phyloP scores from a whole-genome alignment of 1,140 invertebrate genomes.

The Neodiprion fabricii region DNA sequence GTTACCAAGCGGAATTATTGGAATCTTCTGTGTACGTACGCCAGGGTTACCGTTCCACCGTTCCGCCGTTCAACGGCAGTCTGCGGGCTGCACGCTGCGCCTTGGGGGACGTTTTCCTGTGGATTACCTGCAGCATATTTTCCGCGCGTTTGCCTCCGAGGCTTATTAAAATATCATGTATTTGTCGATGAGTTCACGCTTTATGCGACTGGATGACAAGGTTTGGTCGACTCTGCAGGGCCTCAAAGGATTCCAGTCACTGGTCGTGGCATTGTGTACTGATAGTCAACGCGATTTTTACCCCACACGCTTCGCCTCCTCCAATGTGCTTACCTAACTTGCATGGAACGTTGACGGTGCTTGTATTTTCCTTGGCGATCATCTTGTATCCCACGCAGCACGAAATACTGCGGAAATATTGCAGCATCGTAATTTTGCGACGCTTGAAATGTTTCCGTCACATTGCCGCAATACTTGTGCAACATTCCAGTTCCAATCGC shows the following conservation, averaged over 20 bases:
- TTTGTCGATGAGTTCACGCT: constrained; percentile 23
- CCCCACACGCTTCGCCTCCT: not conserved
- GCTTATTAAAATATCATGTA: constrained; percentile 38
- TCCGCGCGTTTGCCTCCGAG: constrained; percentile 19
- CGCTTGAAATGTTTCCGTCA: no score
- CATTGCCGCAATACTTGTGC: no score
- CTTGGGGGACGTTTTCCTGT: not conserved
- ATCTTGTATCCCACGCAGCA: not conserved
- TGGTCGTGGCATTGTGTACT: constrained; percentile 29
- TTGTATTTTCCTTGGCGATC: not conserved
- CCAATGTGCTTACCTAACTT: not conserved
- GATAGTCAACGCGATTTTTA: not conserved
- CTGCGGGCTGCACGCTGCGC: not conserved
- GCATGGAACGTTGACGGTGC: not conserved
- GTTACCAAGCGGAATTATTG: constrained; percentile 44
- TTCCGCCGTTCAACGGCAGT: not conserved
- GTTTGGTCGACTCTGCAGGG: constrained; percentile 29
- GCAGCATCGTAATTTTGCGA: no score
- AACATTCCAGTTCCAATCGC: no score
- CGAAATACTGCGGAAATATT: no score
- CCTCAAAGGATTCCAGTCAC: constrained; percentile 31
- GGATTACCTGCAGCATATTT: constrained; percentile 23
- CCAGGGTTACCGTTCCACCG: not conserved
- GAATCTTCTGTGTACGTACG: not conserved
- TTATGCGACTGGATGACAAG: not conserved